Evolutionary conservation across 1,140 invertebrate genomes (phyloP).

Genomic region (Apis cerana): DNA sequence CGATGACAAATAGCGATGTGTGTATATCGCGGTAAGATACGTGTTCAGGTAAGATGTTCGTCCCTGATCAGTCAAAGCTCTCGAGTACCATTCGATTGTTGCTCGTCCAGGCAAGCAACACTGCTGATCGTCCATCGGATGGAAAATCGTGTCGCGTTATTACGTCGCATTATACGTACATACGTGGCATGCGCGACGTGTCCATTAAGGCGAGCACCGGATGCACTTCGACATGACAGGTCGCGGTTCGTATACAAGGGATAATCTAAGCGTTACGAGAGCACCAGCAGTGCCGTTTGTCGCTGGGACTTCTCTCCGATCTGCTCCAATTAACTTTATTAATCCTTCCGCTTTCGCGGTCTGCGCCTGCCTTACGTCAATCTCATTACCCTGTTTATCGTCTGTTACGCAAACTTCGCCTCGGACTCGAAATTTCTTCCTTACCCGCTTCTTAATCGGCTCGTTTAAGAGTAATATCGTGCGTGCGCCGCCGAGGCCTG

Average conservation of each 20-base stretch:
- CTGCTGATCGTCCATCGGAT: not conserved
- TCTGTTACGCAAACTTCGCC: constrained; percentile 28
- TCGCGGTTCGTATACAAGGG: constrained; percentile 59
- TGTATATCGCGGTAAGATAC: too few relatives aligned
- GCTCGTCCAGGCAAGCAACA: too few relatives aligned
- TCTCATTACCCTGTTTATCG: constrained; percentile 62
- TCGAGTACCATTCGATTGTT: not conserved
- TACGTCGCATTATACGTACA: constrained; percentile 1
- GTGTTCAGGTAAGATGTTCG: too few relatives aligned
- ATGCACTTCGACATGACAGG: constrained; percentile 52
- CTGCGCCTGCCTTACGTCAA: constrained; percentile 67
- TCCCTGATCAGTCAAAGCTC: not conserved
- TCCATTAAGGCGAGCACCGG: constrained; percentile 53
- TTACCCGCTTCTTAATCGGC: not conserved
- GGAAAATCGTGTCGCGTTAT: constrained; percentile 33
- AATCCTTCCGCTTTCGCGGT: constrained; percentile 74
- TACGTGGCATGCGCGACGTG: constrained; percentile 5
- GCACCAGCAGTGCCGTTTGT: constrained; percentile 65
- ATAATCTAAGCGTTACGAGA: constrained; percentile 65
- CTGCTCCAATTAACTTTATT: constrained; percentile 75
- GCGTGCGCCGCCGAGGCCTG: not conserved
- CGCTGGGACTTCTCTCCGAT: constrained; percentile 68
- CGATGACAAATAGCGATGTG: too few relatives aligned
- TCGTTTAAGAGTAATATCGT: not conserved
- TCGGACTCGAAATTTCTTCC: not conserved